These are phyloP conservation scores for Naja naja DNA, from an alignment of 2,113 vertebrate genomes.

Conservation along the genomic window DNA sequence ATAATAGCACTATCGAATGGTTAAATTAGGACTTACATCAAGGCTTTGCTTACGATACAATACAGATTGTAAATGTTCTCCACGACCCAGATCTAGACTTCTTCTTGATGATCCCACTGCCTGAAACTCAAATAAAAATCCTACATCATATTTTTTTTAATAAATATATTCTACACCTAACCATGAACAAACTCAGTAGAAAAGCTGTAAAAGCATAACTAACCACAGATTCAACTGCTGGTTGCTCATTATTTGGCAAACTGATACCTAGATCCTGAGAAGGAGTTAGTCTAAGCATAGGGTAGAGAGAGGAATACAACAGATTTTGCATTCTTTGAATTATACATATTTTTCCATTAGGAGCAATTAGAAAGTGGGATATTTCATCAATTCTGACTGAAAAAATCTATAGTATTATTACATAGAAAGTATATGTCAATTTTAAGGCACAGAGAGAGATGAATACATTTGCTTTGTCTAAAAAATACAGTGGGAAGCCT, in stretches of 20 bases:
- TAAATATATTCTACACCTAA: background rate
- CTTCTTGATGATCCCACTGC: slow-evolving; percentile 58
- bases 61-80: slow-evolving; percentile 59
- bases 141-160: slow-evolving; percentile 32
- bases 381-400: background rate
- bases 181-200: background rate
- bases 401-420: background rate
- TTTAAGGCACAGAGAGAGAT: background rate
- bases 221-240: background rate
- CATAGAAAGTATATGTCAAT: background rate
- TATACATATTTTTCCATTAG: background rate
- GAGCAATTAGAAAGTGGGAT: background rate
- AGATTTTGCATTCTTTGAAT: background rate
- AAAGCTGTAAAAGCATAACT: background rate
- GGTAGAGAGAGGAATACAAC: background rate
- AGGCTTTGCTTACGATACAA: slow-evolving; percentile 55
- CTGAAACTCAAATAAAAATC: slow-evolving; percentile 66
- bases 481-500: background rate
- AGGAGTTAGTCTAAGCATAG: background rate
- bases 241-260: background rate
- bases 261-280: background rate
- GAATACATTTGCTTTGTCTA: background rate
- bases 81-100: slow-evolving; percentile 51
- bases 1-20: slow-evolving; percentile 22
- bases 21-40: slow-evolving; percentile 67